A percentile compares a stretch with the other conserved stretches of the same genome.
These are phyloP conservation scores for Neotragus moschatus DNA, from an alignment of 2,113 vertebrate species.

Conservation along the genomic window DNA sequence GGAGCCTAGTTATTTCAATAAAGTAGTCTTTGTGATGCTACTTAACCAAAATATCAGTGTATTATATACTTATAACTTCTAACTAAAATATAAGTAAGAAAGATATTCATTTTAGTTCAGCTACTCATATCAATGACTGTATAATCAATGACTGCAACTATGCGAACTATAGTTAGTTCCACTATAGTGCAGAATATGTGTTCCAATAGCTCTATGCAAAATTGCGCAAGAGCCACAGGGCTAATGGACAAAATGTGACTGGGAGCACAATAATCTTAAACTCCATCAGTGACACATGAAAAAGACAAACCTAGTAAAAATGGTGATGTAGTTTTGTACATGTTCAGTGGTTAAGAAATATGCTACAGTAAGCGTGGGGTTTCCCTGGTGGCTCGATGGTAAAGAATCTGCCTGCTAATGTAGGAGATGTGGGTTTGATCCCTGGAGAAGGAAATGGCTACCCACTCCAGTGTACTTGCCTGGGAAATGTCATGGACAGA, in stretches of 20 bases:
- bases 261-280: background rate
- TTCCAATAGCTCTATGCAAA: background rate
- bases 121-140: background rate
- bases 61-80: background rate
- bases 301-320: background rate
- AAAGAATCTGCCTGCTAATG: background rate
- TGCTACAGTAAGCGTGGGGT: background rate
- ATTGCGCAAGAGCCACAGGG: background rate
- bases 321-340: background rate
- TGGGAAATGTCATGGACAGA: background rate
- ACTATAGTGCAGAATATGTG: accelerated
- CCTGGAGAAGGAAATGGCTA: background rate
- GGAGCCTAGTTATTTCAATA: background rate
- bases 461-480: background rate
- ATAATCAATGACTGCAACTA: background rate
- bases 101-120: background rate
- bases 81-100: background rate
- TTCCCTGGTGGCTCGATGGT: background rate
- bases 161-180: background rate
- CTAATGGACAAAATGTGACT: background rate
- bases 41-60: background rate
- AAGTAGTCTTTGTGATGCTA: background rate
- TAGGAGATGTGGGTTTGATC: background rate
- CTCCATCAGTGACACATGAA: background rate
- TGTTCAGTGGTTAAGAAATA: background rate